phyloP scores from a whole-genome alignment of 2,888 invertebrate genomes.

The Dasysyrphus albostriatus region DNA sequence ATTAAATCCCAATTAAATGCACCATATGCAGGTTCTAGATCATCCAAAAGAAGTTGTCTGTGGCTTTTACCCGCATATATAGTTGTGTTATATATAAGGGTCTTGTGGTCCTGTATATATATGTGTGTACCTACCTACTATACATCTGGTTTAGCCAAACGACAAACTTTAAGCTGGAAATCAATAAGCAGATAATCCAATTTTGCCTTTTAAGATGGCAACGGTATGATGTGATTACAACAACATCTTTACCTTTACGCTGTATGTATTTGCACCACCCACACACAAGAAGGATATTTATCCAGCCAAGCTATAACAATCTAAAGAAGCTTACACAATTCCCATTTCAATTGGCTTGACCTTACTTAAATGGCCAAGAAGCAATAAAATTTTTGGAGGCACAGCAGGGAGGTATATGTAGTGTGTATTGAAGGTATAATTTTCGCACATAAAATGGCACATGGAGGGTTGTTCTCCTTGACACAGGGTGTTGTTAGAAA shows the following conservation, averaged over 20 bases:
- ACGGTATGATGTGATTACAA: constrained; percentile 9
- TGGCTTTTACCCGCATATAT: constrained; percentile 6
- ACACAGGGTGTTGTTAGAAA: constrained; percentile 6
- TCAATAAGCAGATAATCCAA: constrained; percentile 75
- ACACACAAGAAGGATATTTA: not conserved
- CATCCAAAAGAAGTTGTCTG: constrained; percentile 36
- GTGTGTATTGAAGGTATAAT: not conserved
- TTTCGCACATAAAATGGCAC: not conserved
- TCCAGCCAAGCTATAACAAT: constrained; percentile 22
- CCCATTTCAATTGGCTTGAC: constrained; percentile 73
- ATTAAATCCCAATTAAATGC: constrained; percentile 72
- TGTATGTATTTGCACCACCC: too few relatives aligned
- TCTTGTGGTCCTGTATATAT: not conserved
- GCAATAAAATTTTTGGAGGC: constrained; percentile 59
- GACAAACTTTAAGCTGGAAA: constrained; percentile 66
- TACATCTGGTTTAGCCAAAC: constrained; percentile 19
- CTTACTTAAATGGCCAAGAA: constrained; percentile 71
- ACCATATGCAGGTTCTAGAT: constrained; percentile 55
- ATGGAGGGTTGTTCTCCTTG: not conserved
- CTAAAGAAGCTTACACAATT: constrained; percentile 55
- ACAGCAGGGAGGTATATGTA: constrained; percentile 8
- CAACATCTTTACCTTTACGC: too few relatives aligned
- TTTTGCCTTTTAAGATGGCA: constrained; percentile 26
- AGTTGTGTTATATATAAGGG: not conserved
- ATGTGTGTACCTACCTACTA: not conserved